phyloP scores from a whole-genome alignment of 2,888 invertebrate genomes.

The Doris montereyensis region DNA sequence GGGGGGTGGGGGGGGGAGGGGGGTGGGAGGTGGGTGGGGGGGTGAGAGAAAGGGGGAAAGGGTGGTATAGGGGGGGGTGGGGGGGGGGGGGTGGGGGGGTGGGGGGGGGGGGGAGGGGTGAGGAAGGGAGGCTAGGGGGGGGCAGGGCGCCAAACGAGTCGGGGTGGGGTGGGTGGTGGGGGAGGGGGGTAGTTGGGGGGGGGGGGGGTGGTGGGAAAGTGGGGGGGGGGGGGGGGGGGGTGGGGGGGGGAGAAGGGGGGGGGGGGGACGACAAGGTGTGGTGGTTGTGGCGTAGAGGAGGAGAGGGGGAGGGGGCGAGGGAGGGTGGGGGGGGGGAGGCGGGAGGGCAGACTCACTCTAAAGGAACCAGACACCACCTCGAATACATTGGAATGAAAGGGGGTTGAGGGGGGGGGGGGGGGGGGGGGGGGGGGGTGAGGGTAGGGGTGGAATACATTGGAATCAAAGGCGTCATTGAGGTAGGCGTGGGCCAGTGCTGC shows the following conservation, averaged over 20 bases:
- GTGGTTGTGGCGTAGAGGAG: not conserved
- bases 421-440: not conserved
- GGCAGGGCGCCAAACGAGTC: not conserved
- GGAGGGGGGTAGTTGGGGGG: not conserved
- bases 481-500: not conserved
- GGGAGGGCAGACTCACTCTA: not conserved
- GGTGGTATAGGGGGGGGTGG: no score
- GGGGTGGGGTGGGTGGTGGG: not conserved
- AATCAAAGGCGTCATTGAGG: not conserved
- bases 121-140: not conserved
- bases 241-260: not conserved
- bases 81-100: not conserved
- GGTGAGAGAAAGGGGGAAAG: not conserved
- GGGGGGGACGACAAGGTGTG: not conserved
- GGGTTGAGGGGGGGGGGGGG: not conserved
- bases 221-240: not conserved
- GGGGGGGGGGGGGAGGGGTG: constrained; percentile 2
- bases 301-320: not conserved
- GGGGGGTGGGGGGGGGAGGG: not conserved
- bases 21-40: not conserved
- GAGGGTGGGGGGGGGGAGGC: not conserved
- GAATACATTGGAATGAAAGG: not conserved
- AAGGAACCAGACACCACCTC: not conserved
- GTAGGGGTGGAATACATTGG: not conserved
- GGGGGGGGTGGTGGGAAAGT: not conserved